Base-by-base conservation (phyloP, 2,888 invertebrate genomes). In the Netelia virgata region DNA sequence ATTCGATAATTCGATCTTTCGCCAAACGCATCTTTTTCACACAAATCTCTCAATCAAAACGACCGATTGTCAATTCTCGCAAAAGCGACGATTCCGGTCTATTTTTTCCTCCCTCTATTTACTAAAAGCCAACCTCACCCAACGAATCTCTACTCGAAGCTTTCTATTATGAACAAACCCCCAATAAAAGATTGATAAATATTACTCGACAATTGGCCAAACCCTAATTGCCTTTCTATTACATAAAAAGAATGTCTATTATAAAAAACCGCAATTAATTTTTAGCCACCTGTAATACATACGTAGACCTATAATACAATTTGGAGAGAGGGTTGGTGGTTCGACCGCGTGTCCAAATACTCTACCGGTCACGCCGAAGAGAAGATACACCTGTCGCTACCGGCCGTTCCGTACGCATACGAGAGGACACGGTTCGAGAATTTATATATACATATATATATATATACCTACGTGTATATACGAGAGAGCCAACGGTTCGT, bases 321-420 rank as follows among this genome's bases (percentile, higher is more conserved):
- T 43, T 57, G 47, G 69, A 50, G 74, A 20, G 28, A 55, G n/a
- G 36, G 16, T 69, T 73, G 50, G 59, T 14, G 70, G 14, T 47
- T 61, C 64, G 68, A 10, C 36, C 69, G 76, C 66, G 77, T 61
- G 73, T 61, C 59, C 47, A 50, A 47, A 59, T 72, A 74, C 66
- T 73, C 36, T 59, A 72, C 74, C 79, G 79, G 85, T 82, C 72
- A 80, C 72, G 76, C 72, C 55, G 72, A 59, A 18, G 61, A 63
- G 68, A 76, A 16, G 47, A 47, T 80, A 73, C 85, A 85, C 85
- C 85, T 85, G 85, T 85, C 83, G 70, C 63, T 77, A 70, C 63
- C 57, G 74, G 76, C 63, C 69, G 16, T 14, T 36, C 28, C 18
- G 41, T 55, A 70, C 18, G 14, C 47, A 63, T 16, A 63, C 36